Base-by-base conservation (phyloP, 2,888 invertebrate species). In the Nezara viridula region DNA sequence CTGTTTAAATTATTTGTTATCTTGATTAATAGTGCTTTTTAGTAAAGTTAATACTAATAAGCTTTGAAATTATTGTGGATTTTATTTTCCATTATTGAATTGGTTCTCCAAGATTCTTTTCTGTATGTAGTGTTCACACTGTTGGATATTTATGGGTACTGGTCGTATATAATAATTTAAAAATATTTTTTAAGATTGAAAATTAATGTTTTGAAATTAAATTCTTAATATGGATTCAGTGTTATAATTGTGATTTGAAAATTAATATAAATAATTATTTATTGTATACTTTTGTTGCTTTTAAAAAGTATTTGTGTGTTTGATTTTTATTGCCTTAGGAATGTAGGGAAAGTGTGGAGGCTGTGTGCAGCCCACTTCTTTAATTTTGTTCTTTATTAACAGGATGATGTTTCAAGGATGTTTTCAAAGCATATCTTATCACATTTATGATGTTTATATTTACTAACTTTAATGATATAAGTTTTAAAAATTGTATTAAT, bases 331-430 rank as follows among this genome's bases (percentile, higher is more conserved):
- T 81, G 81, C 44, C 40, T 81, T 24, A 47, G 44, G 66, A 81
- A 81, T 44, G 81, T 81, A 47, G 81, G 81, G 40, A 81, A 47
- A 40, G 81, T 81, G 81, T 77, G 81, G 81, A 81, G 81, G 44
- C 44, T 81, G 81, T 81, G 40, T 44, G n/a, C 81, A 40, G 40
- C 81, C 81, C 81, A 81, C 81, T 81, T 47, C 44, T 81, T 81
- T 47, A 73, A 73, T 73, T 73, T 73, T 73, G 16, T 19, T 73
- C 24, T 81, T 81, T 40, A 81, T 81, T 81, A 81, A 81, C 44
- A 81, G 16, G 81, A 81, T 81, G 81, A 81, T 81, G 3, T 81
- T 44, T 81, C 81, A 81, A 81, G 81, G 81, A 81, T 81, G 44
- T 47, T 81, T 73, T 37, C 27, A 73, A 37, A n/a, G 19, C 27